Evolutionary conservation across 2,888 invertebrate genomes (phyloP).

Genomic region (Brachyptera risi): DNA sequence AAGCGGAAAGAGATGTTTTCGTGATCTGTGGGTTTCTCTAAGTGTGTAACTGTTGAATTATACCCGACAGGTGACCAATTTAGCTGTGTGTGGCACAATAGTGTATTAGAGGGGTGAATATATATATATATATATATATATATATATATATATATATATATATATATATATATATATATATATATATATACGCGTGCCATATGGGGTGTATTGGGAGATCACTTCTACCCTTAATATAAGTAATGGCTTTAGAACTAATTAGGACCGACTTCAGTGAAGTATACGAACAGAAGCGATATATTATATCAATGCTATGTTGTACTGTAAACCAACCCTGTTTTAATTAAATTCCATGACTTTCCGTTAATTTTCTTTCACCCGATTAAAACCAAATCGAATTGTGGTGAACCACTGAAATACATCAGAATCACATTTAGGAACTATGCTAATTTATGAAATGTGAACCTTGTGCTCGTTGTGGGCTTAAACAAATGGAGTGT

Average conservation of each 20-base stretch:
- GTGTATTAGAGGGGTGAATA: no score
- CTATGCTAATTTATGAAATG: neutral
- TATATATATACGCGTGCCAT: conserved; percentile 10
- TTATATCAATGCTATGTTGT: no score
- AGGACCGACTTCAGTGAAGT: neutral
- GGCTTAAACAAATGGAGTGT: neutral
- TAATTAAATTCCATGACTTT: conserved; percentile 4
- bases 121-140: no score
- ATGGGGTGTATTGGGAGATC: neutral
- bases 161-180: no score
- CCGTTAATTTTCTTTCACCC: neutral
- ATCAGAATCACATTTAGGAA: no score
- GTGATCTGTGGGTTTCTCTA: neutral
- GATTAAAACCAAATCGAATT: conserved; percentile 5
- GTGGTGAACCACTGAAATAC: no score
- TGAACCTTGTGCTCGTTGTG: no score
- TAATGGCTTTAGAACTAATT: conserved; percentile 13
- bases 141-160: no score
- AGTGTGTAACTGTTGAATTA: neutral
- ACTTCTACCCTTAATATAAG: neutral
- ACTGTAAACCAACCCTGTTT: neutral
- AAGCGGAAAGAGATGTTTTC: neutral
- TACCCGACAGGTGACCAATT: conserved; percentile 12
- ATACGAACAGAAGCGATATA: neutral
- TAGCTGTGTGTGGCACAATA: no score